These are phyloP conservation scores for Palythoa heliodiscus DNA, from an alignment of 92 coral and sea anemone genomes.

Conservation along the genomic window DNA sequence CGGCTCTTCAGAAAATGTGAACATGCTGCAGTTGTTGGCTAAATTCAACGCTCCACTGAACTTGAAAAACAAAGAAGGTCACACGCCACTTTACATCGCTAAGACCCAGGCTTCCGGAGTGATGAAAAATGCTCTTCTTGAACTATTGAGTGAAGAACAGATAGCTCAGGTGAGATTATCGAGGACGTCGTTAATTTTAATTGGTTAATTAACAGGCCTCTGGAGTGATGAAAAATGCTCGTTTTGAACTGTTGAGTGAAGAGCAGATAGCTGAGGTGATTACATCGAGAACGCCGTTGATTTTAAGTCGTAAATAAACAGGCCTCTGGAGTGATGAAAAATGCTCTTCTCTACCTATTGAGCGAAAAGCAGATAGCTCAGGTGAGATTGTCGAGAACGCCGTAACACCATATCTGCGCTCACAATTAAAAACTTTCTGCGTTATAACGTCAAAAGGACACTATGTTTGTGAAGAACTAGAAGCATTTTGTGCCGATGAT, in stretches of 20 bases:
- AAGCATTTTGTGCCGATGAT: too few relatives aligned
- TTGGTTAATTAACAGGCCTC: constrained; percentile 7
- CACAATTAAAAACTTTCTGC: too few relatives aligned
- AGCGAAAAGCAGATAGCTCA: constrained; percentile 48
- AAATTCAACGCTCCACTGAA: constrained; percentile 70
- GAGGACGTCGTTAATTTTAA: background rate
- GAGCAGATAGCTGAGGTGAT: constrained; percentile 49
- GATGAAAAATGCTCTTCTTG: constrained; percentile 77
- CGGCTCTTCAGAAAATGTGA: constrained; percentile 80
- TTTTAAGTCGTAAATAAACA: background rate
- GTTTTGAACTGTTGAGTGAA: constrained; percentile 64
- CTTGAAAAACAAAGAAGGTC: constrained; percentile 64
- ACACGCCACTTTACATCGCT: constrained; percentile 75
- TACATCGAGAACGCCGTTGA: background rate
- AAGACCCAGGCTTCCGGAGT: constrained; percentile 74
- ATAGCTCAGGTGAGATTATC: constrained; percentile 45
- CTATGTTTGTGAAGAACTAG: too few relatives aligned
- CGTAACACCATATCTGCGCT: background rate
- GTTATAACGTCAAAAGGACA: too few relatives aligned
- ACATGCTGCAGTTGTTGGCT: constrained; percentile 69
- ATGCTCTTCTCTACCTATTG: constrained; percentile 69
- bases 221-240: constrained; percentile 77
- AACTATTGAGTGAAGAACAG: constrained; percentile 57
- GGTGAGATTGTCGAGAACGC: constrained; percentile 35
- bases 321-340: constrained; percentile 70